Conservation (phyloP, 2,797 vertebrate genomes). For the Anguilla pacifica region DNA sequence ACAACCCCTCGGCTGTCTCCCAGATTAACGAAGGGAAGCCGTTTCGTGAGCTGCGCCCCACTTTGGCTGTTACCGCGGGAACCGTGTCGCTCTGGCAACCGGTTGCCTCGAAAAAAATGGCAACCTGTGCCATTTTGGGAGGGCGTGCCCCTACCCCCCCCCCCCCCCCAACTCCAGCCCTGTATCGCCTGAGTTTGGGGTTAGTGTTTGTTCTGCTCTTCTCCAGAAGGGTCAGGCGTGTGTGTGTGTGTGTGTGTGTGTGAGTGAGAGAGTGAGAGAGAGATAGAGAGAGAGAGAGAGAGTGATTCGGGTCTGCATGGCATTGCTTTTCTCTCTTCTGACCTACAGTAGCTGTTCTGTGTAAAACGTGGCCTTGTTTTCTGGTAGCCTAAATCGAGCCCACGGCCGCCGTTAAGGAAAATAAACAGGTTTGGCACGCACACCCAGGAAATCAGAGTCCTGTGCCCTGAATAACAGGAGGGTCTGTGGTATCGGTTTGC, state of each 20-base stretch:
- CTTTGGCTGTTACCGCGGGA: constrained; percentile 32
- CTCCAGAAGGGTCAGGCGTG: background rate
- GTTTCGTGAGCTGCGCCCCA: constrained; percentile 21
- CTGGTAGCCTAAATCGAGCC: background rate
- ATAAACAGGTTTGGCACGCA: background rate
- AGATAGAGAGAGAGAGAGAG: background rate
- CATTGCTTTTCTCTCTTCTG: background rate
- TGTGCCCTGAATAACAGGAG: background rate
- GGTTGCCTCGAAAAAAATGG: background rate
- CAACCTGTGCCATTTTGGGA: background rate
- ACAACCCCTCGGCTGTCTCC: background rate
- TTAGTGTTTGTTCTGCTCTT: background rate
- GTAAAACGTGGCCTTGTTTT: background rate
- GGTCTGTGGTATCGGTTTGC: background rate
- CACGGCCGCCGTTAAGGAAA: background rate
- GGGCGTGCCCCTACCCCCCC: background rate
- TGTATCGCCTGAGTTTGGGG: background rate
- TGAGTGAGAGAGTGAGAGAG: too few relatives aligned
- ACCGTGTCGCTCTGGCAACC: constrained; percentile 38
- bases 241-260: background rate
- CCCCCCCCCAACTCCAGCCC: background rate
- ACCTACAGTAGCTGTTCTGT: background rate
- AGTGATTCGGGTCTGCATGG: background rate
- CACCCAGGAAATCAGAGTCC: background rate
- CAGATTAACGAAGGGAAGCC: constrained; percentile 27